A percentile compares a stretch with the other conserved stretches of the same genome.
These are phyloP conservation scores for Pycnonotus jocosus DNA, from an alignment of 2,113 vertebrate genomes.

Conservation along the genomic window DNA sequence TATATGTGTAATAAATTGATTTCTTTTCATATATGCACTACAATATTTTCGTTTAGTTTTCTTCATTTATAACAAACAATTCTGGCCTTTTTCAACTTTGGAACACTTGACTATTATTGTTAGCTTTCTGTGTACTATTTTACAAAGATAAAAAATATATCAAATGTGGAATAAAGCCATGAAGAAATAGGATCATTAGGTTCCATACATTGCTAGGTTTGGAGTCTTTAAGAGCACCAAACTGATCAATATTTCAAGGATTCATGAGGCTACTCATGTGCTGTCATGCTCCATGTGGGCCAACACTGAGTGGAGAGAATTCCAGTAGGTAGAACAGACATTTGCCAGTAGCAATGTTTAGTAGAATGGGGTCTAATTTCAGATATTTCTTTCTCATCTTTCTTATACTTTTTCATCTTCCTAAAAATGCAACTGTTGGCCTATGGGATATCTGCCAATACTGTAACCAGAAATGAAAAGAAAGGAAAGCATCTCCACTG, in stretches of 20 bases:
- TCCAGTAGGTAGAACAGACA: neutral
- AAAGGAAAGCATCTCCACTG: neutral
- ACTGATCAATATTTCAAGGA: neutral
- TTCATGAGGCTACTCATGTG: neutral
- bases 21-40: neutral
- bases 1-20: neutral
- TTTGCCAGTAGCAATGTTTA: neutral
- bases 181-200: neutral
- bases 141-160: neutral
- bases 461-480: neutral
- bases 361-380: neutral
- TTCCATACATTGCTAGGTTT: neutral
- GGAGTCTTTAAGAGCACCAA: neutral
- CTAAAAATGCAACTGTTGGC: neutral
- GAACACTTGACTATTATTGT: neutral
- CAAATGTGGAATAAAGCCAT: neutral
- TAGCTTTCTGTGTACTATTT: neutral
- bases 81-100: neutral
- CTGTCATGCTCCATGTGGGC: neutral
- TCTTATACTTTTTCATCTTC: neutral
- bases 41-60: neutral
- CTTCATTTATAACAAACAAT: neutral
- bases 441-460: neutral
- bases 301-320: neutral
- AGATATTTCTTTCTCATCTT: neutral